These are phyloP conservation scores for Pseudomyrmex sp. DNA, from an alignment of 1,140 invertebrate genomes.

Conservation along the genomic window DNA sequence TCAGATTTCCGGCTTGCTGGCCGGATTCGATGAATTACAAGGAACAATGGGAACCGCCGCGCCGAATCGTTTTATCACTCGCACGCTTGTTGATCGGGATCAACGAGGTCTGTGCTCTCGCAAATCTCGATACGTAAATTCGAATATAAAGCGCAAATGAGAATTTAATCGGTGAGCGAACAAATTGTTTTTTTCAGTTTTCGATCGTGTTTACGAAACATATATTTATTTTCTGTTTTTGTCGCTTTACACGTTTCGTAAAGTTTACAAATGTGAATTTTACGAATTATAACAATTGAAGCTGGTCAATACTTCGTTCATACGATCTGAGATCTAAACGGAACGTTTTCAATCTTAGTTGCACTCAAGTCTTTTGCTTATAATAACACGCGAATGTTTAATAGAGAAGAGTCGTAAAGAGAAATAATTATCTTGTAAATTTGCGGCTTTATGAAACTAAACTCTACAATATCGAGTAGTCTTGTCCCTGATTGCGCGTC, in stretches of 20 bases:
- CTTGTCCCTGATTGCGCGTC: background rate
- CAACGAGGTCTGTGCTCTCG: background rate
- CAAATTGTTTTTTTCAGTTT: no score
- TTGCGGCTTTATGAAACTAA: background rate
- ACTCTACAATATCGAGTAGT: background rate
- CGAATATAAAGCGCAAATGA: background rate
- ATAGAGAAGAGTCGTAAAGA: background rate
- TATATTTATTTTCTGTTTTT: background rate
- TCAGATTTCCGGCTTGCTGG: conserved; percentile 34
- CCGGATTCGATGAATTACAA: background rate
- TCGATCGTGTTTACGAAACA: no score
- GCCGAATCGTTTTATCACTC: no score
- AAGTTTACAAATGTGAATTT: background rate
- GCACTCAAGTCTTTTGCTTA: background rate
- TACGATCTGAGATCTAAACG: no score
- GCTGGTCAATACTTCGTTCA: no score
- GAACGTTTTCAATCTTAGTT: no score
- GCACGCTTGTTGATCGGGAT: no score
- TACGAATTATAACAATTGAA: background rate
- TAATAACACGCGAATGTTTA: background rate
- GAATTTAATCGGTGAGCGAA: no score
- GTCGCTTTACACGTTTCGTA: background rate
- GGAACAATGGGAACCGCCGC: background rate
- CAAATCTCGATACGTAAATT: conserved; percentile 12
- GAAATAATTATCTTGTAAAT: background rate